Evolutionary conservation across 2,113 vertebrate genomes (phyloP).

Genomic region (Atractosteus spatula): DNA sequence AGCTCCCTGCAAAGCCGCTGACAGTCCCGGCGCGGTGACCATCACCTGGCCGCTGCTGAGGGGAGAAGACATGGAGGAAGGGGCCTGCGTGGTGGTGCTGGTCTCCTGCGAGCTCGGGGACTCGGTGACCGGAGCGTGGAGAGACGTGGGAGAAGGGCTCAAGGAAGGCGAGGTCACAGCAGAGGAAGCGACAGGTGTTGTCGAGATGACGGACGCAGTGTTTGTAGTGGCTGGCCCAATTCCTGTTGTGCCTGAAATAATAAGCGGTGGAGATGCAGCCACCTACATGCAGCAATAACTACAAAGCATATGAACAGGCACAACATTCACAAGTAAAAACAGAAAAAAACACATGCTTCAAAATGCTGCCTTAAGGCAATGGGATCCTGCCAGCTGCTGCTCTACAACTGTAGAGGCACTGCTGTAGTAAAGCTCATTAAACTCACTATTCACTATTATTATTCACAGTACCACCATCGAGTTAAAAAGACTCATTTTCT

Average conservation of each 20-base stretch:
- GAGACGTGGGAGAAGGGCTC: conserved; percentile 78
- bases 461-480: too few species aligned
- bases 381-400: too few species aligned
- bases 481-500: too few species aligned
- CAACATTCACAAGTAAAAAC: too few species aligned
- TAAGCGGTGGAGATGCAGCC: background rate
- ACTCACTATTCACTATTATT: too few species aligned
- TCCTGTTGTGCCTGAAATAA: conserved; percentile 73
- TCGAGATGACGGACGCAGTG: conserved; percentile 90
- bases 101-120: conserved; percentile 71
- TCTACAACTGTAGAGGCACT: too few species aligned
- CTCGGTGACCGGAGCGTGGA: conserved; percentile 65
- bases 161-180: conserved; percentile 80
- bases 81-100: conserved; percentile 78
- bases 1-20: conserved; percentile 81
- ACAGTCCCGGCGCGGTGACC: conserved; percentile 83
- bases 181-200: conserved; percentile 77
- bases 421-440: too few species aligned
- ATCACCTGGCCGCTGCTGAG: conserved; percentile 88
- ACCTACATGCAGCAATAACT: background rate
- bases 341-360: too few species aligned
- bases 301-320: background rate
- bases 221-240: conserved; percentile 76
- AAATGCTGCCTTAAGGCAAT: too few species aligned
- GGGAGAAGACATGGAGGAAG: conserved; percentile 73